A percentile compares a stretch with the other conserved stretches of the same genome.
Conservation (phyloP, 1,140 invertebrate species). For the Zaprionus davidi region DNA sequence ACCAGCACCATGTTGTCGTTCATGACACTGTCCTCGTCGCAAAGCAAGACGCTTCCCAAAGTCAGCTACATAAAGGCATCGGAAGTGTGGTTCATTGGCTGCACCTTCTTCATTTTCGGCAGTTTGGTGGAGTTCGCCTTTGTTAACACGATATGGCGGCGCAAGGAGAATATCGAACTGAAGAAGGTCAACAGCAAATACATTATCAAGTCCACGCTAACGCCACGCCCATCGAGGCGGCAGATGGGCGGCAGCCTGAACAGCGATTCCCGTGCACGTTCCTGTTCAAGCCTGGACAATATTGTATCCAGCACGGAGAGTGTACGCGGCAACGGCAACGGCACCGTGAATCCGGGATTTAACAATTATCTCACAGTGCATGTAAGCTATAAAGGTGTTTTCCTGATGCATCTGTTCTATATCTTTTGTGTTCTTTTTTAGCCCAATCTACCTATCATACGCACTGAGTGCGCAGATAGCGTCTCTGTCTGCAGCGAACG, state of each 20-base stretch:
- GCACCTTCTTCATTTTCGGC: conserved; percentile 93
- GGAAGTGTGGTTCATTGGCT: conserved; percentile 94
- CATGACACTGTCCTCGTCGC: conserved; percentile 92
- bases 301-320: conserved; percentile 81
- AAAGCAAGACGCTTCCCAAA: conserved; percentile 91
- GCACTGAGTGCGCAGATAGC: conserved; percentile 72
- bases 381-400: conserved; percentile 47
- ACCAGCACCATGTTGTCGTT: conserved; percentile 95
- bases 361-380: conserved; percentile 89
- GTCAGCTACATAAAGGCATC: conserved; percentile 95
- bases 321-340: conserved; percentile 70
- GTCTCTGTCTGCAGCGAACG: conserved; percentile 67
- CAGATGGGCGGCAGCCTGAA: conserved; percentile 86
- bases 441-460: conserved; percentile 78
- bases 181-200: conserved; percentile 94
- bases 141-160: conserved; percentile 94
- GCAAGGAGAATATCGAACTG: conserved; percentile 92
- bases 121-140: conserved; percentile 95
- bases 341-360: conserved; percentile 68
- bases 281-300: conserved; percentile 89
- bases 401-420: not conserved
- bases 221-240: conserved; percentile 89
- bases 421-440: not conserved
- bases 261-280: conserved; percentile 86
- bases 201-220: conserved; percentile 92